Conservation (phyloP, 1,140 invertebrate species). For the Argopecten irradians region DNA sequence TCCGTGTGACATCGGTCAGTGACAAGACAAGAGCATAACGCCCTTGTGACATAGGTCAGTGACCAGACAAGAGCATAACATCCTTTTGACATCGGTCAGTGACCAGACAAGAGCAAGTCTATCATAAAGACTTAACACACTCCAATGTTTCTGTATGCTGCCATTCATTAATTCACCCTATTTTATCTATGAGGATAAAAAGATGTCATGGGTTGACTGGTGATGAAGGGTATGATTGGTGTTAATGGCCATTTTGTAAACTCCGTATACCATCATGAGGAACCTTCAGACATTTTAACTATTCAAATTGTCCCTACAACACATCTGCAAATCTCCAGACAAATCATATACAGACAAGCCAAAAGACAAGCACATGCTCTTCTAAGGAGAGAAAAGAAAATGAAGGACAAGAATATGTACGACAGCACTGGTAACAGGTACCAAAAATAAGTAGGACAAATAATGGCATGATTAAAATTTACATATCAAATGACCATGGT, state of each 20-base stretch:
- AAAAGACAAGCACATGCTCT: neutral
- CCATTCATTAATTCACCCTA: neutral
- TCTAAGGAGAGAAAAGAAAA: neutral
- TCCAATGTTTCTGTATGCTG: too few species aligned
- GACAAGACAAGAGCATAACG: too few species aligned
- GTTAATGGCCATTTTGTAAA: neutral
- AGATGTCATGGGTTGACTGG: neutral
- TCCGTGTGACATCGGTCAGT: too few species aligned
- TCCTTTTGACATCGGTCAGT: too few species aligned
- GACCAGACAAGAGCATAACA: too few species aligned
- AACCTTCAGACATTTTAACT: neutral
- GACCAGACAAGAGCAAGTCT: neutral
- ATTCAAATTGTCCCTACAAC: neutral
- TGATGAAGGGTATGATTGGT: neutral
- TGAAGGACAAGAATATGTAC: neutral
- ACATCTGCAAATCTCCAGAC: neutral
- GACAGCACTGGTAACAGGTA: neutral
- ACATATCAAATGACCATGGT: slow-evolving; percentile 9
- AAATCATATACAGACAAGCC: neutral
- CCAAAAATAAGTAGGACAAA: neutral
- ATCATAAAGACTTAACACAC: neutral
- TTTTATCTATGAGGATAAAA: neutral
- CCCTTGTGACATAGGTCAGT: too few species aligned
- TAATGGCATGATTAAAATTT: neutral
- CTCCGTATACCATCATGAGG: neutral